Evolutionary conservation across 2,888 invertebrate species (phyloP).

Genomic region (Didymodactylos carnosus): DNA sequence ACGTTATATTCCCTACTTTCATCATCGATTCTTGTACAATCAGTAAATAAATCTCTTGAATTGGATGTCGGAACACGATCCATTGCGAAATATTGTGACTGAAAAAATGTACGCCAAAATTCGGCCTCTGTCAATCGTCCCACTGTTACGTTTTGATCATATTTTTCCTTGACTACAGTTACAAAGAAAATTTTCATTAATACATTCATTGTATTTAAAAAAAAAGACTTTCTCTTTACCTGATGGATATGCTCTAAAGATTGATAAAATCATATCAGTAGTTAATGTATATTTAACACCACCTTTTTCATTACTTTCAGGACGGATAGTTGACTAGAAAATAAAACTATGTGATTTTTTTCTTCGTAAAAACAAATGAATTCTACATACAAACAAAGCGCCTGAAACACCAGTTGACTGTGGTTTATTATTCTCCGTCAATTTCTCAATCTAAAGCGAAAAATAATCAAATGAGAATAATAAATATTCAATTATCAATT

Average conservation of each 20-base stretch:
- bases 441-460: neutral
- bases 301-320: slow-evolving; percentile 85
- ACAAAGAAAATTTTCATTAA: neutral
- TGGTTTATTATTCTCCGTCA: slow-evolving; percentile 14
- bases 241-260: slow-evolving; percentile 96
- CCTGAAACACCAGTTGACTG: slow-evolving; percentile 56
- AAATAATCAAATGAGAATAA: neutral
- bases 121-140: slow-evolving; percentile 78
- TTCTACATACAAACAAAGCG: slow-evolving; percentile 38
- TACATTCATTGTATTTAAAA: neutral
- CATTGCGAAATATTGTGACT: slow-evolving; percentile 60
- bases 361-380: neutral
- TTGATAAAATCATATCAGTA: slow-evolving; percentile 82
- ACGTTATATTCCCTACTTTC: neutral
- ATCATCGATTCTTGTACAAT: slow-evolving; percentile 7
- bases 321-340: slow-evolving; percentile 64
- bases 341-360: slow-evolving; percentile 12
- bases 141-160: slow-evolving; percentile 52
- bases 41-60: slow-evolving; percentile 4
- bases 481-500: neutral
- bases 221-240: slow-evolving; percentile 30
- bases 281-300: slow-evolving; percentile 90
- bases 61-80: neutral
- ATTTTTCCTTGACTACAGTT: neutral
- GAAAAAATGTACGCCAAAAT: slow-evolving; percentile 98